Evolutionary conservation across 2,797 vertebrate species (phyloP), one percentile per base, ranked within the genome.

Genomic region (Tangara arthus): DNA sequence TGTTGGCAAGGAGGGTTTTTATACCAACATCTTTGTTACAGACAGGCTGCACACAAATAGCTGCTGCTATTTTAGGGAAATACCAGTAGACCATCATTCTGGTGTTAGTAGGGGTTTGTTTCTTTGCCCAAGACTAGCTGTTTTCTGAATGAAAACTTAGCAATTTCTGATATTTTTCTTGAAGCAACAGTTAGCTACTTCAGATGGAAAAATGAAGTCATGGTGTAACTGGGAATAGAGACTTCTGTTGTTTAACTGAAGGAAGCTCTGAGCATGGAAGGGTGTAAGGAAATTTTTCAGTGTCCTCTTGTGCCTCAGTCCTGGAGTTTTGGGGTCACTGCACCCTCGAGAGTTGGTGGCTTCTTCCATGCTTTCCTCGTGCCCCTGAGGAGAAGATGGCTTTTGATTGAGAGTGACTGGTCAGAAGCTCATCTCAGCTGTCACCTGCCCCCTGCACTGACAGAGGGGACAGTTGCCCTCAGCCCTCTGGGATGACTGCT

Each of bases 161-260:
- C 55, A 24, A 7, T 28, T 92, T 77, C 46, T 35, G 66, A 23
- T 50, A 17, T 73, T 92, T 89, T 87, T 94, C 81, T 78, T 78
- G 71, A 90, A 85, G 82, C 34, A 46, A 27, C 39, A 75, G 70
- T 94, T 70, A 91, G 89, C 76, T 83, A 13, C 89, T 91, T 87
- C 35, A 57, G 78, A 64, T 92, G 95, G 93, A 94, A 96, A 96
- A 94, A 85, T 65, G 68, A 89, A 90, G 87, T 95, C 44, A 71
- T 41, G 69, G 28, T 86, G 53, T 63, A 84, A 68, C 37, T 70
- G 76, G 64, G 81, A 91, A 42, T 53, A 92, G 70, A 34, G 68
- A 19, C 42, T 61, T 57, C 16, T 79, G 72, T 42, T 92, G 68
- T 85, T 78, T 15, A 79, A 56, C 32, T 37, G 39, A 34, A 83